Percentiles rank a stretch among this genome's conserved stretches.
phyloP scores from a whole-genome alignment of 2,113 vertebrate genomes.

The Catharus minimus region DNA sequence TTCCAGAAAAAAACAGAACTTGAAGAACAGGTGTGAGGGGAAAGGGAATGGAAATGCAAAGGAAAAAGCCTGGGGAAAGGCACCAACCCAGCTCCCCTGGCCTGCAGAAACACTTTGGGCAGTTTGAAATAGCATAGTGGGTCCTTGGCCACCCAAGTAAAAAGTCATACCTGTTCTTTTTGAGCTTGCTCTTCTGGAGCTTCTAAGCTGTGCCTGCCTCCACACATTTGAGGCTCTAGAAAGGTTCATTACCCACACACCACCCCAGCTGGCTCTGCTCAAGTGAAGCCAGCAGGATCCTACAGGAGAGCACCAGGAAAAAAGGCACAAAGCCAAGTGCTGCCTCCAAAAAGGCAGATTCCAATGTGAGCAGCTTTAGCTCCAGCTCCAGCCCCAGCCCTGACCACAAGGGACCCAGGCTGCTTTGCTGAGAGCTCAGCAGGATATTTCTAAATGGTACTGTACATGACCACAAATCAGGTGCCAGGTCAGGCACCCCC shows the following conservation, averaged over 20 bases:
- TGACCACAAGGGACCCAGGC: not conserved
- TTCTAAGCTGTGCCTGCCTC: not conserved
- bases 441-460: not conserved
- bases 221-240: fast-evolving
- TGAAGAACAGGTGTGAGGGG: not conserved
- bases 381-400: not conserved
- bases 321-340: not conserved
- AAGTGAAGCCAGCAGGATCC: not conserved
- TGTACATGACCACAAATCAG: fast-evolving
- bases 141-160: not conserved
- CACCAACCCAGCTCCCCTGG: not conserved
- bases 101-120: not conserved
- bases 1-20: not conserved
- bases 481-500: not conserved
- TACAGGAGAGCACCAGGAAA: not conserved
- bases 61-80: not conserved
- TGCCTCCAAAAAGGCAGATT: not conserved
- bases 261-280: not conserved
- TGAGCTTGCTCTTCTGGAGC: not conserved
- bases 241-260: not conserved
- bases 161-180: not conserved
- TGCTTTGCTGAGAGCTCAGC: not conserved
- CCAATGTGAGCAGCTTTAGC: fast-evolving
- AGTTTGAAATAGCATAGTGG: fast-evolving
- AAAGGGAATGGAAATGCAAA: not conserved